Evolutionary conservation across 2,888 invertebrate genomes (phyloP).

Genomic region (Tipula helvola): DNA sequence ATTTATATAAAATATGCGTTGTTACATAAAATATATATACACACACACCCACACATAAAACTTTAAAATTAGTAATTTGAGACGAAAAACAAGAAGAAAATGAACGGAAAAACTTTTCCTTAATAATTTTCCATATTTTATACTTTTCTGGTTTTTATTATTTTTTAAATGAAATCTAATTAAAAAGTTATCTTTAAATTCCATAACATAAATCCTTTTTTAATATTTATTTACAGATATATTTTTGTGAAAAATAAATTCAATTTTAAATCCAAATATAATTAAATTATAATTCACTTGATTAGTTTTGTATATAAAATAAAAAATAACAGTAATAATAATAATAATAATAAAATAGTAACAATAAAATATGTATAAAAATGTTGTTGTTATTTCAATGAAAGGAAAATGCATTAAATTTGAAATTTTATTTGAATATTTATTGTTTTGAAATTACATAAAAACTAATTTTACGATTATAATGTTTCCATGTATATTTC

Average conservation of each 20-base stretch:
- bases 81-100: background rate
- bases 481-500: no score
- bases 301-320: background rate
- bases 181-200: background rate
- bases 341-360: background rate
- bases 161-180: background rate
- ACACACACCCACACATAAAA: background rate
- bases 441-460: background rate
- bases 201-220: background rate
- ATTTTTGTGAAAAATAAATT: background rate
- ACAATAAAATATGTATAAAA: background rate
- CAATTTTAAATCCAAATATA: background rate
- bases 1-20: background rate
- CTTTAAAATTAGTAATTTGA: background rate
- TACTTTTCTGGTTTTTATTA: background rate
- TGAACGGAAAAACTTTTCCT: background rate
- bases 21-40: background rate
- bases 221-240: background rate
- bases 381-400: background rate
- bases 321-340: background rate
- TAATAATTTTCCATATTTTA: background rate
- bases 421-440: background rate
- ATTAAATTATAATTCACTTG: background rate
- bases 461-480: background rate
- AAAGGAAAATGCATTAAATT: background rate